Percentiles rank a stretch among this genome's conserved stretches.
phyloP scores from a whole-genome alignment of 2,797 vertebrate genomes.

The Hippocampus kuda region DNA sequence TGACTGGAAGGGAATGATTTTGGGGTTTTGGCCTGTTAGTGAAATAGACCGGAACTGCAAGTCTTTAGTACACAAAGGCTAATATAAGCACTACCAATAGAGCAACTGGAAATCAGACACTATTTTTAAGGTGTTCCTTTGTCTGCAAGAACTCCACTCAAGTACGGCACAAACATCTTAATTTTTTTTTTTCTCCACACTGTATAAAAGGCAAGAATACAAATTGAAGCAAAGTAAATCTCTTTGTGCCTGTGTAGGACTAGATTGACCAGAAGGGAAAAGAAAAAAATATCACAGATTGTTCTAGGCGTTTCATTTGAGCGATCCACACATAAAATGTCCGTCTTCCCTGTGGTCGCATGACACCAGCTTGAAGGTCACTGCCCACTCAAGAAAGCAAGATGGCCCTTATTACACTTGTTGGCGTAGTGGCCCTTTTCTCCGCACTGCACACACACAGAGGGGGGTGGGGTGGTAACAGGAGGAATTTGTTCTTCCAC shows the following conservation, averaged over 20 bases:
- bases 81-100: neutral
- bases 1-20: neutral
- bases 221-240: neutral
- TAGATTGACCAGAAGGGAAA: neutral
- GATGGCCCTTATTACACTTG: slow-evolving; percentile 97
- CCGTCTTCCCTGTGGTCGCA: neutral
- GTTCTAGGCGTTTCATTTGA: slow-evolving; percentile 5
- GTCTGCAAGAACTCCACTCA: neutral
- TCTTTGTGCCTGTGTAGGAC: neutral
- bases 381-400: slow-evolving; percentile 96
- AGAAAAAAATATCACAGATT: neutral
- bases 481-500: neutral
- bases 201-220: neutral
- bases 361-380: slow-evolving; percentile 37
- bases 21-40: neutral
- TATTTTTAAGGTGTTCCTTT: neutral
- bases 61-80: neutral
- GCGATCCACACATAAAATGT: slow-evolving; percentile 11
- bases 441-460: slow-evolving; percentile 74
- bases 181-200: neutral
- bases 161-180: neutral
- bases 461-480: neutral
- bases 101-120: neutral
- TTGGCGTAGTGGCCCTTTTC: slow-evolving; percentile 99
- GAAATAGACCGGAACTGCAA: neutral